Evolutionary conservation across 1,140 invertebrate genomes (phyloP), one percentile per base, ranked within the genome.

Genomic region (Philopotamus ludificatus): DNA sequence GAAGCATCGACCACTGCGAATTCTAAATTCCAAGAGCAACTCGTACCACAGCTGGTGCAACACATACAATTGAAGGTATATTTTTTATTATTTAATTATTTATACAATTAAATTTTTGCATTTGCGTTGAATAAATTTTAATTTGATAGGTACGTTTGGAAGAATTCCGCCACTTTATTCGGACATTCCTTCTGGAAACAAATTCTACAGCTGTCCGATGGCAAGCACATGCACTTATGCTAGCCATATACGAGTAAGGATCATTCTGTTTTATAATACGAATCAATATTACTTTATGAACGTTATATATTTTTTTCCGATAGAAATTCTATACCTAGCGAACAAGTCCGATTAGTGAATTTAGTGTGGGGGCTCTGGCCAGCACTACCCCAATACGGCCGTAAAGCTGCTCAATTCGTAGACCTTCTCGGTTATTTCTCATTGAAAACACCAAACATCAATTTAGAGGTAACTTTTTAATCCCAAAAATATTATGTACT

Each of bases 401-500:
- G 92, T 0, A 94, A 97, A 77, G 94, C 95, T 1, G 89, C 93
- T 0, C 96, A 98, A 77, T 98, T 98, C 81, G 95, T 98, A 0
- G 96, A 99, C 77, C 80, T 99, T 0, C 83, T 98, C 0, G 96
- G 95, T 0, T 97, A 94, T 76, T 93, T 97, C 73, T 92, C 92
- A 0, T 81, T 97, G 0, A 94, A 93, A 74, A 94, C 86, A 0
- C 81, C 84, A 3, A 78, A 85, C 49, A 79, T 82, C 45, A 79
- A 82, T 8, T 82, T 83, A 57, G 81, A 83, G 74, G 81, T 83
- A 54, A 9, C 41, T 28, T 50, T 62, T 41, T 39, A 54, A 51
- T 34, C 34, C 3, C 50, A 26, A 1, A 18, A 21, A 15, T 10
- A 12, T 62, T 50, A 26, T 51, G 16, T 21, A 26, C 12, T 51